phyloP scores from a whole-genome alignment of 2,797 vertebrate genomes.

The Notolabrus celidotus region DNA sequence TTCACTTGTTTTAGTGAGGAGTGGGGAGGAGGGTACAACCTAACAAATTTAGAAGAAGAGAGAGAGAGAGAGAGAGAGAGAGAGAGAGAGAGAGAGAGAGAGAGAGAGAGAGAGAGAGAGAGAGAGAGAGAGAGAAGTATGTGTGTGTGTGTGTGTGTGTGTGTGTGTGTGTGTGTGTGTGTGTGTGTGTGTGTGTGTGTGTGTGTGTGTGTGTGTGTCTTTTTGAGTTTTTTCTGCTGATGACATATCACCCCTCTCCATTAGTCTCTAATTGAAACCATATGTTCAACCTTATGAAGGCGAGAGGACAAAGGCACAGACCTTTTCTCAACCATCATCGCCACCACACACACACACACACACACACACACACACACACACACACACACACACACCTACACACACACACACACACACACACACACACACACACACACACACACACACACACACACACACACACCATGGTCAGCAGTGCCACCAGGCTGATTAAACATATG shows the following conservation, averaged over 20 bases:
- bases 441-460: conserved; percentile 10
- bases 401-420: conserved; percentile 4
- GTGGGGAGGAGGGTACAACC: background rate
- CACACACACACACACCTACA: conserved; percentile 9
- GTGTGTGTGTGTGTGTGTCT: too few relatives aligned
- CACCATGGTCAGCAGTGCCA: background rate
- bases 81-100: conserved; percentile 29
- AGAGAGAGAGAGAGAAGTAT: too few relatives aligned
- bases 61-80: conserved; percentile 19
- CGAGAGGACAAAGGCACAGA: conserved; percentile 30
- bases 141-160: too few relatives aligned
- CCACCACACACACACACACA: background rate
- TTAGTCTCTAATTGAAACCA: conserved; percentile 68
- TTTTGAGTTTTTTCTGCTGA: background rate
- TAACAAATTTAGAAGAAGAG: conserved; percentile 9
- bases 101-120: conserved; percentile 2
- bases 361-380: conserved; percentile 15
- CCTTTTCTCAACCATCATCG: too few relatives aligned
- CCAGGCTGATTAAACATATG: too few relatives aligned
- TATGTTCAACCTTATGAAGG: conserved; percentile 53
- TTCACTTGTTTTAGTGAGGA: background rate
- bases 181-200: too few relatives aligned
- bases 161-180: too few relatives aligned
- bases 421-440: conserved; percentile 3
- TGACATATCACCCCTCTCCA: conserved; percentile 58